Evolutionary conservation across 2,113 vertebrate species (phyloP).

Genomic region (Ia io): DNA sequence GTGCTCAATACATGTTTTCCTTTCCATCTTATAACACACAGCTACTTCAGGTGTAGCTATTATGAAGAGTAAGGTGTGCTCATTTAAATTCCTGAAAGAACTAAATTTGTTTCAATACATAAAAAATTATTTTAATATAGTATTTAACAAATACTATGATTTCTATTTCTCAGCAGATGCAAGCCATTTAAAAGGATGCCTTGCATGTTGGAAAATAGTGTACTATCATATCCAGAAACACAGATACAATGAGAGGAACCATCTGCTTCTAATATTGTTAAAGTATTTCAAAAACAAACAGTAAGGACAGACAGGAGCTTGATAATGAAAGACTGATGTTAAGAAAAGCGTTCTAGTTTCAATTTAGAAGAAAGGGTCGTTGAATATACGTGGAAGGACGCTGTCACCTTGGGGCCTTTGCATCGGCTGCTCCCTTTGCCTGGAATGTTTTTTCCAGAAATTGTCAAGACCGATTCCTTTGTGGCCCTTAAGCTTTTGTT

Average conservation of each 20-base stretch:
- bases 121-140: neutral
- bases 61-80: neutral
- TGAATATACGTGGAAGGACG: neutral
- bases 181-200: neutral
- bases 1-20: neutral
- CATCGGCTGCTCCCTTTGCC: neutral
- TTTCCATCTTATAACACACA: neutral
- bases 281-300: neutral
- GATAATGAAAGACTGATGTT: neutral
- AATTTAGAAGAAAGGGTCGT: neutral
- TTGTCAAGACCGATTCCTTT: neutral
- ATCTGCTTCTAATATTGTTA: neutral
- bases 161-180: neutral
- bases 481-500: neutral
- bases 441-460: neutral
- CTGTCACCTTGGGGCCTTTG: neutral
- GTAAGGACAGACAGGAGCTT: neutral
- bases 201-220: neutral
- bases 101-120: neutral
- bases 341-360: neutral
- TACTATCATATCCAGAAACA: neutral
- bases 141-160: neutral
- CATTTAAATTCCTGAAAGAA: neutral
- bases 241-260: neutral
- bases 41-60: neutral